A percentile compares a stretch with the other conserved stretches of the same genome.
Conservation (phyloP, 1,140 invertebrate species). For the Cardiocondyla obscurior region DNA sequence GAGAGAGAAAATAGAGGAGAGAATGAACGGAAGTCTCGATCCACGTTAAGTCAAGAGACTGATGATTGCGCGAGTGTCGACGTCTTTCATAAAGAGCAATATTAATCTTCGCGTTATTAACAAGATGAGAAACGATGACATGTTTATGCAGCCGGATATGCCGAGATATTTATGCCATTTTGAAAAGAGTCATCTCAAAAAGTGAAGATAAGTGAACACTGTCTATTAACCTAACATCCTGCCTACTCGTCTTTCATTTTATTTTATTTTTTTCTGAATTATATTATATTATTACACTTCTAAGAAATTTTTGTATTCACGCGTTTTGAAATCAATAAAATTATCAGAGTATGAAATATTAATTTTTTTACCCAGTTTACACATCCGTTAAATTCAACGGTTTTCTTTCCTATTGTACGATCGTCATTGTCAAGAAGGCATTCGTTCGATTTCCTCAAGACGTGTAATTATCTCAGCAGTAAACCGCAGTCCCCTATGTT, state of each 20-base stretch:
- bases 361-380: background rate
- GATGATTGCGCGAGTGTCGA: constrained; percentile 62
- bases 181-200: background rate
- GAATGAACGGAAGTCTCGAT: constrained; percentile 52
- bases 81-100: constrained; percentile 74
- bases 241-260: too few relatives aligned
- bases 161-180: constrained; percentile 5
- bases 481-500: constrained; percentile 41
- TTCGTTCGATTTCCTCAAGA: constrained; percentile 47
- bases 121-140: constrained; percentile 43
- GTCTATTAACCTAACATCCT: background rate
- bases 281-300: background rate
- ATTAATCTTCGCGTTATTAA: constrained; percentile 78
- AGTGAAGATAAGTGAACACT: background rate
- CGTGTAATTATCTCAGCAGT: constrained; percentile 75
- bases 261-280: background rate
- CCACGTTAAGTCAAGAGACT: constrained; percentile 64
- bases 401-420: background rate
- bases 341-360: background rate
- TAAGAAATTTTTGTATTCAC: background rate
- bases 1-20: constrained; percentile 19
- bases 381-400: constrained; percentile 40
- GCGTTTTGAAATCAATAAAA: background rate
- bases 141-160: constrained; percentile 61
- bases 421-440: background rate